These are phyloP conservation scores for Uloborus diversus DNA, from an alignment of 1,140 invertebrate species.

Conservation along the genomic window DNA sequence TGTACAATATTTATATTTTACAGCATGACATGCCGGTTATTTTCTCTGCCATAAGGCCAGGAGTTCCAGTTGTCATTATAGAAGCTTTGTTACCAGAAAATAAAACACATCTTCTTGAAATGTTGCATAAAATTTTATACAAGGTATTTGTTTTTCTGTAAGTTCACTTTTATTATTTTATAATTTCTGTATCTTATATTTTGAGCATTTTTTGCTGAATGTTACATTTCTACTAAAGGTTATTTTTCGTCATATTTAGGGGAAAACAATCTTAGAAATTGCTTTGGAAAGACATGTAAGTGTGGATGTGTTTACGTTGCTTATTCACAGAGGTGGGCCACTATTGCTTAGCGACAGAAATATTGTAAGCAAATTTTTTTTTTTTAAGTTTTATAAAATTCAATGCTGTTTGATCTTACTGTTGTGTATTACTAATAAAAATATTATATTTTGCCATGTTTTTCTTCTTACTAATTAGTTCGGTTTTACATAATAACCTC, in stretches of 20 bases:
- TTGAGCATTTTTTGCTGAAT: too few species aligned
- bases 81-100: conserved; percentile 24
- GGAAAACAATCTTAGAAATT: conserved; percentile 42
- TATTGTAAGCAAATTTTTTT: conserved; percentile 1
- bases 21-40: conserved; percentile 48
- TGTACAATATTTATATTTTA: neutral
- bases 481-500: too few species aligned
- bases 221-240: too few species aligned
- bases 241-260: too few species aligned
- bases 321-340: conserved; percentile 45
- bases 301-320: conserved; percentile 20
- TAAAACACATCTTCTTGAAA: conserved; percentile 19
- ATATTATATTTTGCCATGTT: too few species aligned
- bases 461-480: too few species aligned
- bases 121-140: conserved; percentile 41
- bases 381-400: neutral
- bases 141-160: too few species aligned
- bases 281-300: conserved; percentile 28
- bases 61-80: neutral
- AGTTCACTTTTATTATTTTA: too few species aligned
- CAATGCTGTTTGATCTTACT: too few species aligned
- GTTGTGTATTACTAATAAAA: too few species aligned
- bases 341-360: conserved; percentile 39
- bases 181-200: too few species aligned
- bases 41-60: conserved; percentile 29